phyloP scores from a whole-genome alignment of 1,140 invertebrate genomes.

The Hermetia illucens region DNA sequence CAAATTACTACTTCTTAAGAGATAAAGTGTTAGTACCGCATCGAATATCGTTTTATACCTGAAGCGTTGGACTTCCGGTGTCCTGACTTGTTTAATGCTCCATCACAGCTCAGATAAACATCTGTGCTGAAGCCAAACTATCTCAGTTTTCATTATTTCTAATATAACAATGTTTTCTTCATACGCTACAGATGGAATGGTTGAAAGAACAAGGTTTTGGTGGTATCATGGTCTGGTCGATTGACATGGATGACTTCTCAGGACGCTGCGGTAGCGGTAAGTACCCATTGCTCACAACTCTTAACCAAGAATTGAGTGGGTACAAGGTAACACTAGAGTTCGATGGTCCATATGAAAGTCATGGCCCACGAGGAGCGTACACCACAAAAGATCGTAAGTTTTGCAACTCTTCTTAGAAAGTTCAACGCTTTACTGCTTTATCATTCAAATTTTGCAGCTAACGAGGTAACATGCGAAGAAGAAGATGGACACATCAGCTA shows the following conservation, averaged over 20 bases:
- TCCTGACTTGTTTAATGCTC: no score
- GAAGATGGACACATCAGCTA: slow-evolving; percentile 89
- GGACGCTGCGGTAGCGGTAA: slow-evolving; percentile 80
- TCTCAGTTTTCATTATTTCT: slow-evolving; percentile 56
- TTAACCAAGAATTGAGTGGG: slow-evolving; percentile 69
- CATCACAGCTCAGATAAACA: no score
- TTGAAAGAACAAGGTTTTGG: slow-evolving; percentile 86
- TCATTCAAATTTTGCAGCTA: slow-evolving; percentile 41
- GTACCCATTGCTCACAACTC: slow-evolving; percentile 77
- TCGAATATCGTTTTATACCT: no score
- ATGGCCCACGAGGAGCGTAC: slow-evolving; percentile 53
- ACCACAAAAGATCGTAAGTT: slow-evolving; percentile 77
- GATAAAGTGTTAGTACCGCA: no score
- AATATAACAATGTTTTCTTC: neutral
- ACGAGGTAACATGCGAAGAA: slow-evolving; percentile 79
- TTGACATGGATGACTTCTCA: slow-evolving; percentile 91
- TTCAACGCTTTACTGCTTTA: slow-evolving; percentile 1
- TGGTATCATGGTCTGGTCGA: slow-evolving; percentile 94
- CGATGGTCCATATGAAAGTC: slow-evolving; percentile 71
- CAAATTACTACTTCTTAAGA: no score
- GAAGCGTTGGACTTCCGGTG: no score
- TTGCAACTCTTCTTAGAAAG: neutral
- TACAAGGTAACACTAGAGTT: slow-evolving; percentile 77
- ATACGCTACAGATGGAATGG: slow-evolving; percentile 78
- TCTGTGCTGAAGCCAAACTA: no score